phyloP scores from a whole-genome alignment of 2,113 vertebrate genomes.

The Coreoperca whiteheadi region DNA sequence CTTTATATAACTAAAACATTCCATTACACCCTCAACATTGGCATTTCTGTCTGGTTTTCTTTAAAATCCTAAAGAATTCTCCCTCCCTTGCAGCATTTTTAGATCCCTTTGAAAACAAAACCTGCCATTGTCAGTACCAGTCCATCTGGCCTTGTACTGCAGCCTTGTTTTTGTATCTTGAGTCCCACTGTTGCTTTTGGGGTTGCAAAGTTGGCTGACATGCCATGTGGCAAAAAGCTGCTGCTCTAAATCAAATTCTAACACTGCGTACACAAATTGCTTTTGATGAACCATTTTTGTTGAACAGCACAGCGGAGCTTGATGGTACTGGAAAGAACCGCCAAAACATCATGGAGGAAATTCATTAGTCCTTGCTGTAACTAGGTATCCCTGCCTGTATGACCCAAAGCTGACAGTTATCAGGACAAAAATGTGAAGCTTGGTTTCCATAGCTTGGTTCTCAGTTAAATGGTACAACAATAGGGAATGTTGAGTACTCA shows the following conservation, averaged over 20 bases:
- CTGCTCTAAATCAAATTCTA: neutral
- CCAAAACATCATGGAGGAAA: no score
- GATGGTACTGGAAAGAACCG: no score
- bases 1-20: neutral
- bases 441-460: neutral
- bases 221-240: neutral
- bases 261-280: neutral
- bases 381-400: neutral
- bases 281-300: neutral
- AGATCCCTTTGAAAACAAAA: neutral
- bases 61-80: neutral
- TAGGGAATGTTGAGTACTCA: no score
- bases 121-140: conserved; percentile 4
- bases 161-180: neutral
- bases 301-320: neutral
- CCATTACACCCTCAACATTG: neutral
- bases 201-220: neutral
- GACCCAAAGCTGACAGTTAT: neutral
- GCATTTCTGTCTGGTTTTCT: neutral
- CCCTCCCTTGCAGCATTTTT: neutral
- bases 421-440: neutral
- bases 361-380: neutral
- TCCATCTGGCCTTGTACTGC: neutral
- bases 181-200: neutral
- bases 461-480: no score